Percentiles rank a stretch among this genome's conserved stretches.
phyloP scores from a whole-genome alignment of 2,797 vertebrate species.

The Phyllotis vaccarum region DNA sequence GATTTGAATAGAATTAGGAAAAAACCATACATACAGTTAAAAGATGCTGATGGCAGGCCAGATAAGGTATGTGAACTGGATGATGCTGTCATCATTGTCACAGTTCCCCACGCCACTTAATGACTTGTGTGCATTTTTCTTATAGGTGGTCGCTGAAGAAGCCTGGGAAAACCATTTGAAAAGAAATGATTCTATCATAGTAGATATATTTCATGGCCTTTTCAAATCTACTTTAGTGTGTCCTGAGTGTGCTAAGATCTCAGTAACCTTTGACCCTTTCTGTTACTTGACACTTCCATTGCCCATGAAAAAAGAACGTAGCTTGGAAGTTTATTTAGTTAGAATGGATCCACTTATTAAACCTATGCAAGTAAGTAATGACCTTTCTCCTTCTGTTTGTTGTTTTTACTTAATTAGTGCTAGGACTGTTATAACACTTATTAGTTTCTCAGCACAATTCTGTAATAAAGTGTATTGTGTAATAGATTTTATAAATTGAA shows the following conservation, averaged over 20 bases:
- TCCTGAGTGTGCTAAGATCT: slow-evolving; percentile 97
- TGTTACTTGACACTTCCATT: slow-evolving; percentile 99
- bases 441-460: slow-evolving; percentile 31
- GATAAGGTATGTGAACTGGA: slow-evolving; percentile 92
- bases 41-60: slow-evolving; percentile 95
- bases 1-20: slow-evolving; percentile 99
- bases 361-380: slow-evolving; percentile 94
- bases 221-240: slow-evolving; percentile 99
- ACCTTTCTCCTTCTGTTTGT: slow-evolving; percentile 47
- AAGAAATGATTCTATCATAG: slow-evolving; percentile 99
- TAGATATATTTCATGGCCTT: slow-evolving; percentile 99
- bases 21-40: slow-evolving; percentile 99
- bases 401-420: slow-evolving; percentile 10
- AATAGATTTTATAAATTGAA: slow-evolving; percentile 42
- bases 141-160: slow-evolving; percentile 97
- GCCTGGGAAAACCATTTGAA: slow-evolving; percentile 99
- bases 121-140: slow-evolving; percentile 76
- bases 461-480: background rate
- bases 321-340: slow-evolving; percentile 97
- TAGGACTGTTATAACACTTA: background rate
- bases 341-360: slow-evolving; percentile 95
- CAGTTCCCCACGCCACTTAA: background rate
- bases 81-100: slow-evolving; percentile 42
- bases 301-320: slow-evolving; percentile 98
- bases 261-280: slow-evolving; percentile 99